A percentile compares a stretch with the other conserved stretches of the same genome.
phyloP scores from a whole-genome alignment of 2,113 vertebrate species.

The Tapirus terrestris region DNA sequence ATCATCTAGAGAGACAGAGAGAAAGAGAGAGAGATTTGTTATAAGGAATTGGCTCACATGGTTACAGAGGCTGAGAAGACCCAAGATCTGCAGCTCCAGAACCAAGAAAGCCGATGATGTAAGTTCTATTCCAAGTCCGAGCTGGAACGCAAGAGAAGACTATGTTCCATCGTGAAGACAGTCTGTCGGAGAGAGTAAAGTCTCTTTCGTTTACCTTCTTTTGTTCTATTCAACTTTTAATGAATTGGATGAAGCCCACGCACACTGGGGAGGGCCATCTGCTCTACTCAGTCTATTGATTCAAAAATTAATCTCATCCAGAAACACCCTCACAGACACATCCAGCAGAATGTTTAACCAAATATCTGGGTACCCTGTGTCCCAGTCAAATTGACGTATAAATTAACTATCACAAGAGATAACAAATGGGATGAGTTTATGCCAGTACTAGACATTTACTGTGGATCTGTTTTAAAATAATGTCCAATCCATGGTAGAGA shows the following conservation, averaged over 20 bases:
- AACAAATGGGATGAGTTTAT: background rate
- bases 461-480: background rate
- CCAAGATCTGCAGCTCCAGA: background rate
- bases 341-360: background rate
- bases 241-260: background rate
- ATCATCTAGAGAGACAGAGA: background rate
- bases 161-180: background rate
- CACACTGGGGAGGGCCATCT: background rate
- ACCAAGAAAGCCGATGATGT: fast-evolving
- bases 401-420: background rate
- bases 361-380: background rate
- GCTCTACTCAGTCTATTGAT: background rate
- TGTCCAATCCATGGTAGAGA: background rate
- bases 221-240: background rate
- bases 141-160: background rate
- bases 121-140: background rate
- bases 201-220: background rate
- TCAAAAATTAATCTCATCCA: background rate
- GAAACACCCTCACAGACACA: background rate
- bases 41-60: background rate
- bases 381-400: background rate
- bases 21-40: background rate
- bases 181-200: background rate
- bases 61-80: background rate
- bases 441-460: background rate